Evolutionary conservation across 2,113 vertebrate genomes (phyloP).

Genomic region (Notarius lentiginosus): DNA sequence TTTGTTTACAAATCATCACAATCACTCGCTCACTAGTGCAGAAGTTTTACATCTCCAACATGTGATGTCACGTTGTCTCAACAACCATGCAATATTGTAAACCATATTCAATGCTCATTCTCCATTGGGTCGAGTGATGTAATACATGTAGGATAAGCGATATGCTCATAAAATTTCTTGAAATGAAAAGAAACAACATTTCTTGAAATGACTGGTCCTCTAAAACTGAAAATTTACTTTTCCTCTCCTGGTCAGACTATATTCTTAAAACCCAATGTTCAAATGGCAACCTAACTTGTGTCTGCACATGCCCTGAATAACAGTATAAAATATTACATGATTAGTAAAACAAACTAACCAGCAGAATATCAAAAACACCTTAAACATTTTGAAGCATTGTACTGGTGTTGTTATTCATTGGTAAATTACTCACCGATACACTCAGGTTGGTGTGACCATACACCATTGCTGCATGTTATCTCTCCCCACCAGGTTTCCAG

Average conservation of each 20-base stretch:
- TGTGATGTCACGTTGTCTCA: no score
- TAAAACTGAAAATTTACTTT: no score
- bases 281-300: not conserved
- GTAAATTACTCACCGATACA: constrained; percentile 26
- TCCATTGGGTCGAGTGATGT: no score
- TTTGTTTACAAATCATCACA: no score
- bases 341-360: not conserved
- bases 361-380: not conserved
- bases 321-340: not conserved
- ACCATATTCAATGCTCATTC: no score
- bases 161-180: no score
- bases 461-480: not conserved
- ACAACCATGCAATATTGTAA: no score
- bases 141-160: no score
- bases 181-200: no score
- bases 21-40: no score
- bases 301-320: not conserved
- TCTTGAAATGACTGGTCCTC: no score
- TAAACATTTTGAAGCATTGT: not conserved
- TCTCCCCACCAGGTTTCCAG: constrained; percentile 14
- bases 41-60: no score
- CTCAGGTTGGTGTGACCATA: constrained; percentile 3
- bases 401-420: not conserved
- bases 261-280: not conserved
- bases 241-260: not conserved